Evolutionary conservation across 2,888 invertebrate species (phyloP).

Genomic region (Ectemnius cavifrons): DNA sequence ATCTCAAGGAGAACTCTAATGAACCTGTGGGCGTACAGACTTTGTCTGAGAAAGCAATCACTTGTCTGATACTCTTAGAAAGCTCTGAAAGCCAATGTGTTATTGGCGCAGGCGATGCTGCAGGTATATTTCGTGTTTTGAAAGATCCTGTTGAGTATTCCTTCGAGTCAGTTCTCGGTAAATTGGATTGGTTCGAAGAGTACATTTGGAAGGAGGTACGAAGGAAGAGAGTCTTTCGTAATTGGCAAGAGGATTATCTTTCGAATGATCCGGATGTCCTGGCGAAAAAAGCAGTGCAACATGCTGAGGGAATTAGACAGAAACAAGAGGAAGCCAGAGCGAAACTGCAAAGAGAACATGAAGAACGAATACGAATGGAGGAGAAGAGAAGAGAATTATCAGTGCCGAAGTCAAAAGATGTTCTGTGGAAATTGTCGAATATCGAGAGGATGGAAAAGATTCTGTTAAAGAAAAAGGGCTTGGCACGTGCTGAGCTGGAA

Average conservation of each 20-base stretch:
- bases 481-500: conserved; percentile 81
- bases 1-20: conserved; percentile 84
- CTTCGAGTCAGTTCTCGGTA: conserved; percentile 45
- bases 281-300: conserved; percentile 55
- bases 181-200: conserved; percentile 69
- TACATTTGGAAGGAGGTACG: conserved; percentile 65
- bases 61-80: conserved; percentile 47
- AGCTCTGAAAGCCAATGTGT: conserved; percentile 65
- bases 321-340: conserved; percentile 79
- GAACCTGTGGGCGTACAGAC: conserved; percentile 83
- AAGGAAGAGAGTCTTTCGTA: conserved; percentile 65
- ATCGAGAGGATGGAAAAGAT: conserved; percentile 82
- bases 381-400: conserved; percentile 47
- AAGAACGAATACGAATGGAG: conserved; percentile 68
- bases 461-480: conserved; percentile 82
- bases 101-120: conserved; percentile 81
- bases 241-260: conserved; percentile 69
- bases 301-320: conserved; percentile 77
- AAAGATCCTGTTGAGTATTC: conserved; percentile 78
- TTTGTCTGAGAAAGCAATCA: conserved; percentile 79
- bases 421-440: conserved; percentile 82
- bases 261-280: conserved; percentile 55
- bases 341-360: conserved; percentile 56
- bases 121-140: conserved; percentile 79
- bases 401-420: conserved; percentile 65